Evolutionary conservation across 2,888 invertebrate species (phyloP), one percentile per base, ranked within the genome.

Genomic region (Cephus nigrinus): DNA sequence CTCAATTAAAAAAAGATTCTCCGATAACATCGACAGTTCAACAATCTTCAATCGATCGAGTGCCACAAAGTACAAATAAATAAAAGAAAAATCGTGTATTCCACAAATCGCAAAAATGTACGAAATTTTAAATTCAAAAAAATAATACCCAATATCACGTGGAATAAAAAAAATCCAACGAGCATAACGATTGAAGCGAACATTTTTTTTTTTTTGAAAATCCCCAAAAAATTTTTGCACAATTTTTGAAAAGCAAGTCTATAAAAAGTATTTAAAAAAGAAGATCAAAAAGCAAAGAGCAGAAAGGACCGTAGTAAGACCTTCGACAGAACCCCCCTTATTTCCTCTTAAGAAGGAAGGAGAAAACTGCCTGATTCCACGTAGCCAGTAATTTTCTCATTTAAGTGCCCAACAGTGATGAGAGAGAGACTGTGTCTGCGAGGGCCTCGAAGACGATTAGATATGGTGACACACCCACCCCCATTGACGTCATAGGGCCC

Each of bases 401-500:
- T 31, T 71, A 71, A 71, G 71, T 31, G 31, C 69, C 15, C 31
- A 69, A 9, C 4, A 23, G 31, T 9, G 31, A 32, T 9, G 71
- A 31, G 31, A 31, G 31, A 71, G 12, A 31, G 71, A 12, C 71
- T 71, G 71, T 11, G 71, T 71, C 9, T 55, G 12, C 71, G 32
- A 32, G 71, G 31, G 32, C 71, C 74, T n/a, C 35, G 74, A 74
- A 74, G 36, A 31, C 32, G 74, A 74, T 74, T 74, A 74, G 74
- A 74, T 74, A 74, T 12, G 74, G 33, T 30, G 36, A 74, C 33
- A 36, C 34, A 36, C 34, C 74, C 74, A 74, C 36, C 74, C 36
- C 36, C 74, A 36, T 74, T 74, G 74, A 74, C 74, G 74, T 74
- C 74, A 74, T 36, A 34, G 23, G 36, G 74, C 74, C 74, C 74